A percentile compares a stretch with the other conserved stretches of the same genome.
Evolutionary conservation across 1,140 invertebrate species (phyloP).

Genomic region (Hyphantria cunea): DNA sequence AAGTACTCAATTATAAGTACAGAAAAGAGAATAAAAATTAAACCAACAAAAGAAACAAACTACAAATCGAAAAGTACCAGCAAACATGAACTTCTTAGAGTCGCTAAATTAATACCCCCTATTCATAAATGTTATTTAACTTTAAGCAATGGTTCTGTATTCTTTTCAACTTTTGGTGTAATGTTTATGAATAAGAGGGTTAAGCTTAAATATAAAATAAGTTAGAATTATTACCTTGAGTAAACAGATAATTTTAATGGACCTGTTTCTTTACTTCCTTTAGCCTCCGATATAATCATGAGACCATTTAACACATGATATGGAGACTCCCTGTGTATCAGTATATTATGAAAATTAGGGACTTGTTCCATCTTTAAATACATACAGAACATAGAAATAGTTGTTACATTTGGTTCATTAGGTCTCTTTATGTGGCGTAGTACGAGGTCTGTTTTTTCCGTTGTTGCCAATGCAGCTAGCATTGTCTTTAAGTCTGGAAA

Average conservation of each 20-base stretch:
- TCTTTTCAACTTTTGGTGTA: too few species aligned
- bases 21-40: too few species aligned
- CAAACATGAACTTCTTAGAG: too few species aligned
- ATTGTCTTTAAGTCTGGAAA: conserved; percentile 23
- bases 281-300: conserved; percentile 43
- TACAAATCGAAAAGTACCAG: too few species aligned
- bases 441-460: conserved; percentile 43
- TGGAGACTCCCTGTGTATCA: conserved; percentile 50
- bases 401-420: conserved; percentile 23
- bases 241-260: conserved; percentile 40
- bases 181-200: too few species aligned
- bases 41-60: too few species aligned
- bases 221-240: conserved; percentile 60
- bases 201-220: too few species aligned
- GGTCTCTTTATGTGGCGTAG: conserved; percentile 39
- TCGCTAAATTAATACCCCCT: too few species aligned
- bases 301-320: conserved; percentile 56
- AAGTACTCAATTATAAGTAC: too few species aligned
- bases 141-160: too few species aligned
- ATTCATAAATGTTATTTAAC: too few species aligned
- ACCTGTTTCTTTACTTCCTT: conserved; percentile 17
- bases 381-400: conserved; percentile 40
- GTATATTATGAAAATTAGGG: conserved; percentile 36
- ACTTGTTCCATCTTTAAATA: conserved; percentile 52
- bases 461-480: conserved; percentile 50